Evolutionary conservation across 2,113 vertebrate species (phyloP).

Genomic region (Eurystomus gularis): DNA sequence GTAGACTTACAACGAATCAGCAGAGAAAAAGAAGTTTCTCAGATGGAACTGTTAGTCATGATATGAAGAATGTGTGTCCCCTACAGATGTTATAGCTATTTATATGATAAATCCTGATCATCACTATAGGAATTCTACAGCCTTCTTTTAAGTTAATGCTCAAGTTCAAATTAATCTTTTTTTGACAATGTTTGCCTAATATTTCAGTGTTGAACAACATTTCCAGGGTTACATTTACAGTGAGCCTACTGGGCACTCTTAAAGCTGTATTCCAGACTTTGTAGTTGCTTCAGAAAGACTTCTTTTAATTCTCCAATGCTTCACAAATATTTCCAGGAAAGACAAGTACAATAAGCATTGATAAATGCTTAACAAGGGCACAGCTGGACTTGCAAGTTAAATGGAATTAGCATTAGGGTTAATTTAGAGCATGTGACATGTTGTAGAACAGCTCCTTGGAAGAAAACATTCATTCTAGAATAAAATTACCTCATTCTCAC

Average conservation of each 20-base stretch:
- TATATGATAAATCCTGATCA: slow-evolving; percentile 66
- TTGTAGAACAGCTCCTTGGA: background rate
- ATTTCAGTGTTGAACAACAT: slow-evolving; percentile 66
- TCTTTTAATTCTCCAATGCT: background rate
- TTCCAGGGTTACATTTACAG: slow-evolving; percentile 61
- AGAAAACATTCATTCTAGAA: background rate
- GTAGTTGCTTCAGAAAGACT: slow-evolving; percentile 30
- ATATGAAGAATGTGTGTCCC: slow-evolving; percentile 59
- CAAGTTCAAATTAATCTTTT: slow-evolving; percentile 67
- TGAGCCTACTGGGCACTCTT: slow-evolving; percentile 37
- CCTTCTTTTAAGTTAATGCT: slow-evolving; percentile 64
- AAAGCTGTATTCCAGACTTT: slow-evolving; percentile 52
- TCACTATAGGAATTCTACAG: slow-evolving; percentile 48
- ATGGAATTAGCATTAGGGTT: background rate
- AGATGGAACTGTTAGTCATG: slow-evolving; percentile 54
- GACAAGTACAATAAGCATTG: background rate
- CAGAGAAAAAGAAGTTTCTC: slow-evolving; percentile 52
- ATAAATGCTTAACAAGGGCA: slow-evolving; percentile 16
- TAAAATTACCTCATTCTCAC: background rate
- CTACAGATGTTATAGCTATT: slow-evolving; percentile 74
- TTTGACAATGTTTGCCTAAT: slow-evolving; percentile 72
- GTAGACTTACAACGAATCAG: slow-evolving; percentile 35
- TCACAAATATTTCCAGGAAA: slow-evolving; percentile 1
- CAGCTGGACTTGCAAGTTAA: background rate
- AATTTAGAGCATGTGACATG: background rate